Evolutionary conservation across 2,888 invertebrate genomes (phyloP), one percentile per base, ranked within the genome.

Genomic region (Cepaea hortensis): DNA sequence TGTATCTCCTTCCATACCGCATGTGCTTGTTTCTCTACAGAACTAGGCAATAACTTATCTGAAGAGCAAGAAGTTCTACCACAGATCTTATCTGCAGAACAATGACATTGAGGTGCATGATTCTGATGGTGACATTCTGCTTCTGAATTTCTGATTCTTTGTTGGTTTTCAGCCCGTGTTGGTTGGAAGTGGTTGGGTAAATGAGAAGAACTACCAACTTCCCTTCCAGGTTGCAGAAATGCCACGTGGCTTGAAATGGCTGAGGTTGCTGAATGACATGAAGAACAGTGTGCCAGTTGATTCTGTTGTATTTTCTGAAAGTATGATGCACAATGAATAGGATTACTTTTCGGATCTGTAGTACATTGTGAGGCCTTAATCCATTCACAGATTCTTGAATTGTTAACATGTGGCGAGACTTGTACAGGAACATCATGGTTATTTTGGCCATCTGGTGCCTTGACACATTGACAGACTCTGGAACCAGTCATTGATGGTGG

Each of bases 331-430:
- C 23, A 82, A 23, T 55, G 73, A n/a, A 55, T 11, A 82, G 15
- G 55, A 55, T 55, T 15, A n/a, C 61, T 6, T 72, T n/a, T 23
- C 50, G 3, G 4, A n/a, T 23, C 35, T 23, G 70, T 9, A 5
- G 9, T 20, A 13, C 55, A n/a, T 4, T 55, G 72, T 2, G 82
- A 72, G 15, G 82, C 82, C 23, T 73, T 5, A n/a, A 82, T 55
- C 82, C 72, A 82, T 61, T 82, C 82, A 55, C 61, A 72, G 35
- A 82, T 73, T 73, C 82, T 70, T 55, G 55, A 55, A 55, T 55
- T 11, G 6, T 11, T 55, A 11, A 11, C 55, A 55, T 55, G 55
- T 55, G 55, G 55, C 55, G 55, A 55, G 7, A 55, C 11, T 2
- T 6, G 55, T 11, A 55, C 55, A 55, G 11, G 7, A 55, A 55